phyloP scores from a whole-genome alignment of 2,797 vertebrate genomes.

The Hippoglossus hippoglossus region DNA sequence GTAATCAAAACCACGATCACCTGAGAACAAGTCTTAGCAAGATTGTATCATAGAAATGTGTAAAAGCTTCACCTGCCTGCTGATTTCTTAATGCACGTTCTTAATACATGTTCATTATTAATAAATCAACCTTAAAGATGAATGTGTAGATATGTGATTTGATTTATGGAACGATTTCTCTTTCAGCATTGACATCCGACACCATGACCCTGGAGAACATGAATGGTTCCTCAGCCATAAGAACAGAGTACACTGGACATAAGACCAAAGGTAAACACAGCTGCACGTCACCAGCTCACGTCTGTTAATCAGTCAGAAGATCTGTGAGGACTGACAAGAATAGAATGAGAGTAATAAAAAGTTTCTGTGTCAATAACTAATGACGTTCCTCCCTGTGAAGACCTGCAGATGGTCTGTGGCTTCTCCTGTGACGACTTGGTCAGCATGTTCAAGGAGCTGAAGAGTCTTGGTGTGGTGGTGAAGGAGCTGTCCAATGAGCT shows the following conservation, averaged over 20 bases:
- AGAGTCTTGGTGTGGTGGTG: constrained; percentile 91
- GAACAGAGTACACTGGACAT: constrained; percentile 95
- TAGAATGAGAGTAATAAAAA: too few species aligned
- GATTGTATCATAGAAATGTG: constrained; percentile 33
- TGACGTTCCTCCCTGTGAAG: constrained; percentile 60
- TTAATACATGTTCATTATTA: neutral
- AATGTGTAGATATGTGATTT: constrained; percentile 7
- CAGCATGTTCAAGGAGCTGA: constrained; percentile 95
- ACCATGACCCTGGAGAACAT: constrained; percentile 92
- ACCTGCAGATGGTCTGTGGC: constrained; percentile 94
- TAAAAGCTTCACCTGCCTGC: neutral
- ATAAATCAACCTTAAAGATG: neutral
- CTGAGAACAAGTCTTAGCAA: constrained; percentile 26
- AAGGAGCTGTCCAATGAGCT: constrained; percentile 92
- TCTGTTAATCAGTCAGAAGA: too few species aligned
- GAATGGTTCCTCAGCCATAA: constrained; percentile 97
- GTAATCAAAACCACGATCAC: constrained; percentile 66
- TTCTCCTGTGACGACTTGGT: constrained; percentile 95
- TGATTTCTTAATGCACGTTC: too few species aligned
- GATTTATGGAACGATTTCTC: neutral
- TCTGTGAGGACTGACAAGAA: too few species aligned
- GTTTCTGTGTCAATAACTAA: neutral
- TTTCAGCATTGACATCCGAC: constrained; percentile 81
- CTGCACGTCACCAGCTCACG: neutral
- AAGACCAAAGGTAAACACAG: constrained; percentile 90